Evolutionary conservation across 2,113 vertebrate species (phyloP).

Genomic region (Ptyas mucosa): DNA sequence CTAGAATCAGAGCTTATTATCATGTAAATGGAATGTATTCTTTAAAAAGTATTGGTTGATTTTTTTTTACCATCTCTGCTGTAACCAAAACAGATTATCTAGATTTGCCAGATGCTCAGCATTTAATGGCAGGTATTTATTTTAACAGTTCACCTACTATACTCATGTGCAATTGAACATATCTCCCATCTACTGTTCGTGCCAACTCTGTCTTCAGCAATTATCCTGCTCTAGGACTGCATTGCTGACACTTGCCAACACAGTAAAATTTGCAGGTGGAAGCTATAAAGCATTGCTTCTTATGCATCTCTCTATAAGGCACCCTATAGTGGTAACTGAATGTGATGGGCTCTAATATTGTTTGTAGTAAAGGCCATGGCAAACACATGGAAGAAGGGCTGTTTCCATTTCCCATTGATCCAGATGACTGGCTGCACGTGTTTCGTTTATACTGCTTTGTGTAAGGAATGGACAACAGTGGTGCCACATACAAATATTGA

Average conservation of each 20-base stretch:
- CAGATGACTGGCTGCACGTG: slow-evolving; percentile 18
- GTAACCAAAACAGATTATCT: slow-evolving; percentile 63
- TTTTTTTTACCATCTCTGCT: slow-evolving; percentile 53
- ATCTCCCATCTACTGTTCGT: slow-evolving; percentile 59
- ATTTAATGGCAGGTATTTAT: slow-evolving; percentile 61
- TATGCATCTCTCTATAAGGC: slow-evolving; percentile 51
- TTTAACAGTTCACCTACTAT: slow-evolving; percentile 73
- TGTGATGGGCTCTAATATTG: not conserved
- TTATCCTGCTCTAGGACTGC: slow-evolving; percentile 66
- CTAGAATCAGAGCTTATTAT: slow-evolving; percentile 14
- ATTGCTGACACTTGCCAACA: slow-evolving; percentile 68
- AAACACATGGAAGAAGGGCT: slow-evolving; percentile 24
- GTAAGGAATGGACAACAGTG: slow-evolving; percentile 9
- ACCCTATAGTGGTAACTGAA: slow-evolving; percentile 52
- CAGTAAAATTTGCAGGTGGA: slow-evolving; percentile 70
- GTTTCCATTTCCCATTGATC: slow-evolving; percentile 37
- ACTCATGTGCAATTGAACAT: slow-evolving; percentile 64
- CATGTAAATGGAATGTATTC: slow-evolving; percentile 21
- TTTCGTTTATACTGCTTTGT: slow-evolving; percentile 22
- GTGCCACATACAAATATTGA: slow-evolving; percentile 7
- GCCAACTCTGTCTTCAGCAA: slow-evolving; percentile 74
- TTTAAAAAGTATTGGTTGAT: slow-evolving; percentile 44
- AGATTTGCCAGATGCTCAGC: slow-evolving; percentile 60
- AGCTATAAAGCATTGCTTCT: slow-evolving; percentile 37
- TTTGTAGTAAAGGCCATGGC: slow-evolving; percentile 35